Evolutionary conservation across 2,113 vertebrate genomes (phyloP).

Genomic region (Syrmaticus mikado): DNA sequence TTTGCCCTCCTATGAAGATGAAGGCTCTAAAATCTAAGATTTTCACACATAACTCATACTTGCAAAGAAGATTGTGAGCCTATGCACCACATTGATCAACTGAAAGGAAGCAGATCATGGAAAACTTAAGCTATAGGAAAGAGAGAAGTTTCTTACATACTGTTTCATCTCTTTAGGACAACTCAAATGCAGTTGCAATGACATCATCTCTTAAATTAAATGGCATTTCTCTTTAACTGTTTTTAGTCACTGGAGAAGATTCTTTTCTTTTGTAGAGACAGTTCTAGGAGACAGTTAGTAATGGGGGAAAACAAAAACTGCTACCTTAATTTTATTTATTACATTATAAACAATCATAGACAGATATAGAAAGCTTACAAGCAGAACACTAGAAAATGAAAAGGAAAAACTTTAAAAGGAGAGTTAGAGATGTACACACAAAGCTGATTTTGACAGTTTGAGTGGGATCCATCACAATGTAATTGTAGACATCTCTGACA

Average conservation of each 20-base stretch:
- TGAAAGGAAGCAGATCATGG: background rate
- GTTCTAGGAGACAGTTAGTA: background rate
- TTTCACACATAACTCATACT: background rate
- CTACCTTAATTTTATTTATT: background rate
- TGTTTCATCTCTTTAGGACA: background rate
- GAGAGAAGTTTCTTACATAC: background rate
- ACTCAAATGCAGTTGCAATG: background rate
- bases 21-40: background rate
- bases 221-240: background rate
- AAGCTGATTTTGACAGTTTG: slow-evolving; percentile 21
- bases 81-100: background rate
- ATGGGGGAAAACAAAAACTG: background rate
- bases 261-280: background rate
- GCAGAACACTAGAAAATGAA: background rate
- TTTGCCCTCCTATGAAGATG: background rate
- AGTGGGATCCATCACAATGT: slow-evolving; percentile 21
- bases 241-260: background rate
- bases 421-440: background rate
- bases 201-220: background rate
- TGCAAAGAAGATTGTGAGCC: background rate
- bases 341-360: background rate
- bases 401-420: background rate
- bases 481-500: slow-evolving; percentile 37
- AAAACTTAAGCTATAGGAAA: background rate
- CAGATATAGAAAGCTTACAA: background rate